Evolutionary conservation across 2,797 vertebrate species (phyloP), one percentile per base, ranked within the genome.

Genomic region (Darevskia mixta): DNA sequence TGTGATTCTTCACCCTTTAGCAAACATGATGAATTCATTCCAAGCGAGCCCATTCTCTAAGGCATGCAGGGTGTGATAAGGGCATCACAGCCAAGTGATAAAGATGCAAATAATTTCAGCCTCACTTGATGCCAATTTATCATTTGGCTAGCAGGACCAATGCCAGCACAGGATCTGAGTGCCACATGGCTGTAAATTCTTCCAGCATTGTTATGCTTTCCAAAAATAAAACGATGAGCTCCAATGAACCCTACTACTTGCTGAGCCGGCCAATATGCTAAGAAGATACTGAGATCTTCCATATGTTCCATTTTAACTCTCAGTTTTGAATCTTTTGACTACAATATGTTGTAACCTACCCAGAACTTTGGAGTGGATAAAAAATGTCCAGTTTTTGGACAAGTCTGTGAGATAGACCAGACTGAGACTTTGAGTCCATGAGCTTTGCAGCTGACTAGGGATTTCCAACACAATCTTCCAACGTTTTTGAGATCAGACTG

Each of bases 81-180:
- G 90, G 79, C 58, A 15, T 20, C 67, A 10, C 41, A 87, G 76
- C 84, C 78, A 75, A 93, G 90, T 23, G 88, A 90, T 86, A 89
- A 91, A 94, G 86, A 88, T 69, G 86, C 77, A 69, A 92, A 91
- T 88, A 20, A 87, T 88, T 73, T 10, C 1, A 0, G 83, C 73
- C 1, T 85, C 76, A 61, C 71, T 4, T 0, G 0, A 38, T 73
- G 71, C 90, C 89, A 86, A 58, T 32, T 86, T 85, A 91, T 93
- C 93, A 86, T 87, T 89, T 87, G 77, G 91, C 79, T 72, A 35
- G 77, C 83, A 90, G 91, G 69, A 81, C 67, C 86, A 13, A 79
- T 92, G 92, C 92, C 94, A 93, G 87, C 79, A 86, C 82, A 77
- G 78, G 91, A 94, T 84, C 88, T 90, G 91, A 93, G 86, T 81